Evolutionary conservation across 1,140 invertebrate genomes (phyloP), one percentile per base, ranked within the genome.

Genomic region (Panagrolaimus sp.): DNA sequence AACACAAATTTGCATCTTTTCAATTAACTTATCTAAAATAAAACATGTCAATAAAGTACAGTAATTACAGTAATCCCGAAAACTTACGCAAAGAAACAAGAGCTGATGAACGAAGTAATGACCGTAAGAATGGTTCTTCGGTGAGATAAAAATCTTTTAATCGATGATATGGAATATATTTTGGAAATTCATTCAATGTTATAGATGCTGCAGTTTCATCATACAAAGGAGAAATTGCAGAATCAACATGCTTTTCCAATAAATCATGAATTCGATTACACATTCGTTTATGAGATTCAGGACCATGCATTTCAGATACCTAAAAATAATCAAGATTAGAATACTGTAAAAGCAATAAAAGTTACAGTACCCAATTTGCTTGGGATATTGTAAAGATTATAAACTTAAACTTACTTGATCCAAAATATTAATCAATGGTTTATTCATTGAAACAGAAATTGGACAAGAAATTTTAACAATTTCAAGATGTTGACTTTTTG

Each of bases 371-470:
- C n/a, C n/a, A n/a, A n/a, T n/a, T n/a, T n/a, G n/a, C n/a, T n/a
- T n/a, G n/a, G n/a, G n/a, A n/a, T n/a, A n/a, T n/a, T n/a, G n/a
- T n/a, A n/a, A n/a, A n/a, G n/a, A n/a, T 38, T 38, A 38, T 38
- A 38, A 38, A n/a, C n/a, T 38, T 38, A 2, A 38, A 38, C 32
- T 38, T 38, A 38, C 73, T 55, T 84, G 81, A 72, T 84, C 83
- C 62, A 84, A 67, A 66, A 84, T 85, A 26, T 81, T 83, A 43
- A 84, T 84, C 1, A 84, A 66, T 9, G 83, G 83, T 3, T 83
- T 78, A 76, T 84, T 84, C 8, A 84, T 68, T 45, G 74, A 83
- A 17, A 84, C 88, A 86, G 79, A 68, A 32, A 76, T 77, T 15
- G 83, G 84, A 44, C 78, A 77, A 26, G 81, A 82, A 65, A 81